Base-by-base conservation (phyloP, 2,113 vertebrate genomes). In the Erythrolamprus reginae region DNA sequence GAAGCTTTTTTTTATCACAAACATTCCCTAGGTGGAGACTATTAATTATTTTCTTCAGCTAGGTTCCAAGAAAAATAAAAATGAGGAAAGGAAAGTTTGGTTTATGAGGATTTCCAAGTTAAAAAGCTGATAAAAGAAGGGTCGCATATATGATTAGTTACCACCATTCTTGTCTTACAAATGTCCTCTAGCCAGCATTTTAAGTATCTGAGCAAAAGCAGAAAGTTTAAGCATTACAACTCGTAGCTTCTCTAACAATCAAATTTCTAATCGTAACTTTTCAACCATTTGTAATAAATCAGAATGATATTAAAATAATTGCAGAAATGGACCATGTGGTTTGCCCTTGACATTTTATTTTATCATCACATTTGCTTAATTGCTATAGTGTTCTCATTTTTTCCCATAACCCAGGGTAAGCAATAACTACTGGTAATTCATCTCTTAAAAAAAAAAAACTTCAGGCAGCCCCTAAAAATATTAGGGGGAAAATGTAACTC, bases 301-400 rank as follows among this genome's bases (percentile, higher is more conserved):
- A 0, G 50, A 92, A 96, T 24, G 0, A 92, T 93, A 91, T 94
- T 92, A 93, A 94, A 96, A 92, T 92, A 93, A 95, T 93, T 90
- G 90, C 84, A 93, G 92, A 89, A 86, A 91, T 87, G 28, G 0
- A 5, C 26, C 50, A 91, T 91, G 88, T 0, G 0, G 1, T 90
- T 90, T 93, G 90, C 45, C 65, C 52, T 93, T 94, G 89, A 84
- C 87, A 93, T 93, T 94, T 95, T 23, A 88, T 94, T 90, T 93
- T 50, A n/a, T 93, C 33, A 87, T 93, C 50, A 89, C 77, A 84
- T 93, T 89, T 94, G 0, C 0, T 0, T 0, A 93, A 48, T n/a
- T 92, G 9, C 87, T 91, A 88, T 33, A 23, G 33, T 89, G 26
- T 93, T 90, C 87, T 9, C 33, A 21, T 82, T 19, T 42, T 45